These are phyloP conservation scores for Philereme transversata DNA, from an alignment of 2,888 invertebrate species.

Conservation along the genomic window DNA sequence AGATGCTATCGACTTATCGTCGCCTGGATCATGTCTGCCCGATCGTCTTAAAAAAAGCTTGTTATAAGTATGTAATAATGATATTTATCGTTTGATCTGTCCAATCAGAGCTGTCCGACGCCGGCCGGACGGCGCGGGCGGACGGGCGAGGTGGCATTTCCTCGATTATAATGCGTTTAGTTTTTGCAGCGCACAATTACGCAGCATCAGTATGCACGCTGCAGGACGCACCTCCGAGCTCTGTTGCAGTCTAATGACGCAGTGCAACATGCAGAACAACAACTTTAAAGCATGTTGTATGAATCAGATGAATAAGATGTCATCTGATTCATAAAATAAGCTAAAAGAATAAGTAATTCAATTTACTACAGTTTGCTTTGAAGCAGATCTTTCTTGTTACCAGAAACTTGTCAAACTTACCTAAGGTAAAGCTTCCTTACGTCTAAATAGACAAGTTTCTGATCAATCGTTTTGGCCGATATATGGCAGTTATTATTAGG, in stretches of 20 bases:
- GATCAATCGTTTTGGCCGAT: too few relatives aligned
- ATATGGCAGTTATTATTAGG: too few relatives aligned
- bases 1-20: neutral
- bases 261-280: slow-evolving; percentile 7
- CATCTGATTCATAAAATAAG: too few relatives aligned
- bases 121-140: slow-evolving; percentile 40
- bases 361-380: too few relatives aligned
- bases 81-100: slow-evolving; percentile 35
- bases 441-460: too few relatives aligned
- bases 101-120: slow-evolving; percentile 40
- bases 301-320: too few relatives aligned
- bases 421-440: too few relatives aligned
- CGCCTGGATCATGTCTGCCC: slow-evolving; percentile 22
- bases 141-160: slow-evolving; percentile 54
- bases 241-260: slow-evolving; percentile 3
- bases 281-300: neutral
- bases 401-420: too few relatives aligned
- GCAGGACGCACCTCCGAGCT: slow-evolving; percentile 48
- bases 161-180: slow-evolving; percentile 71
- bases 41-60: slow-evolving; percentile 30
- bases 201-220: slow-evolving; percentile 75
- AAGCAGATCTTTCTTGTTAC: too few relatives aligned
- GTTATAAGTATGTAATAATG: slow-evolving; percentile 29
- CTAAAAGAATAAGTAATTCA: too few relatives aligned
- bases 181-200: slow-evolving; percentile 74